Evolutionary conservation across 2,113 vertebrate species (phyloP), one percentile per base, ranked within the genome.

Genomic region (Oncorhynchus gorbuscha): DNA sequence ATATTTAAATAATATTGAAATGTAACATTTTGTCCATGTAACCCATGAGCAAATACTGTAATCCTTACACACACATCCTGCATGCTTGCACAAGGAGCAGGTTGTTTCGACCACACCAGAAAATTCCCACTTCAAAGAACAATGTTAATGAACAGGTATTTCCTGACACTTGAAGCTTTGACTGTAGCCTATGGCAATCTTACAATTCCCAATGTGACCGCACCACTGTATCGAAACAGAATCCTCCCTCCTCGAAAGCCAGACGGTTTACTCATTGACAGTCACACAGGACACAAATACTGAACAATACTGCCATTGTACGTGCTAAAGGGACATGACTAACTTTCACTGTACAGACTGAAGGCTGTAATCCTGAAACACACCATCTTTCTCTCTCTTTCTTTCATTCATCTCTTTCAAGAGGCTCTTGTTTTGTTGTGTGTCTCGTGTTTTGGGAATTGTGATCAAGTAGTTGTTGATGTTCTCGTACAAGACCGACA

Each of bases 21-120:
- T 61, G 59, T 5, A 3, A 58, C 13, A 8, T 61, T 18, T 61
- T 61, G 2, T 61, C 20, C 58, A 61, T 9, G 18, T 20, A 61
- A 61, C 5, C 4, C 2, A 61, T 51, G 12, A 16, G 49, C 49
- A 51, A 51, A 16, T 5, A 51, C 49, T 51, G 49, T 16, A 51
- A 51, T 16, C 49, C 14, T 22, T 18, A 58, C 20, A 28, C 70
- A 72, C 28, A 68, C 30, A 35, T 30, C 30, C 14, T 35, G 12
- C 9, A 13, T 20, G 5, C 58, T 20, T 61, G 59, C 20, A n/a
- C 30, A 13, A 18, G 18, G 18, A 16, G 45, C 16, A 24, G 69
- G 20, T 48, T 48, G 69, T 70, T 70, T 70, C 4, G n/a, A 49
- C 69, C 39, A 70, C 69, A 70, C 69, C 39, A n/a, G 39, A 70